phyloP scores from a whole-genome alignment of 1,140 invertebrate species.

The Campoletis sonorensis region DNA sequence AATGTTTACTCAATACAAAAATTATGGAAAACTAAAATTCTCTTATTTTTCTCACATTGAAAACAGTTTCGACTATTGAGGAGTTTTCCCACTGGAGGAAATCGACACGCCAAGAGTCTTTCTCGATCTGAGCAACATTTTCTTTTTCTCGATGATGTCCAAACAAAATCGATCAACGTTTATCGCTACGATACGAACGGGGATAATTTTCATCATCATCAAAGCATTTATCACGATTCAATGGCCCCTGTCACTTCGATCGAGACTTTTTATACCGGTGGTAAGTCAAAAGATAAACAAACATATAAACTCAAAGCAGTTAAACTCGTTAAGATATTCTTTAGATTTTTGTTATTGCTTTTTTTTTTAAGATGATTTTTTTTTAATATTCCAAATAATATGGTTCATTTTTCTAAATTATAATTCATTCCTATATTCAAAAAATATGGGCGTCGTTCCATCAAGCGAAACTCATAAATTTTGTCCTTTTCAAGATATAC shows the following conservation, averaged over 20 bases:
- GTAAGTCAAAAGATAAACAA: slow-evolving; percentile 48
- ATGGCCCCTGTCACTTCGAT: slow-evolving; percentile 51
- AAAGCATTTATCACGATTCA: slow-evolving; percentile 59
- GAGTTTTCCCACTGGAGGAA: slow-evolving; percentile 55
- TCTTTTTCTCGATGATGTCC: slow-evolving; percentile 60
- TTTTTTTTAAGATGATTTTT: too few relatives aligned
- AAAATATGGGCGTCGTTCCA: neutral
- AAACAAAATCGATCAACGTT: slow-evolving; percentile 60
- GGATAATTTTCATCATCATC: slow-evolving; percentile 63
- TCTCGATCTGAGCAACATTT: slow-evolving; percentile 54
- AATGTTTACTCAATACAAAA: neutral
- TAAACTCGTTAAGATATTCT: too few relatives aligned
- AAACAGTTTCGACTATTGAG: slow-evolving; percentile 54
- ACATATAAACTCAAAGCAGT: neutral
- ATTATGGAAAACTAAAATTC: too few relatives aligned
- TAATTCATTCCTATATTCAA: too few relatives aligned
- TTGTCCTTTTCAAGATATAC: neutral
- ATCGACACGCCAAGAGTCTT: slow-evolving; percentile 56
- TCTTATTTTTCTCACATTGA: slow-evolving; percentile 15
- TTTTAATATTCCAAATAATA: too few relatives aligned
- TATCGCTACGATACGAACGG: slow-evolving; percentile 54
- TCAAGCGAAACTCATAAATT: too few relatives aligned
- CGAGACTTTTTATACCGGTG: slow-evolving; percentile 59
- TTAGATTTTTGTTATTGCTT: too few relatives aligned
- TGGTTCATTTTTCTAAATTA: too few relatives aligned